Percentiles rank a stretch among this genome's conserved stretches.
Conservation (phyloP, 2,113 vertebrate genomes). For the Xenopus borealis region DNA sequence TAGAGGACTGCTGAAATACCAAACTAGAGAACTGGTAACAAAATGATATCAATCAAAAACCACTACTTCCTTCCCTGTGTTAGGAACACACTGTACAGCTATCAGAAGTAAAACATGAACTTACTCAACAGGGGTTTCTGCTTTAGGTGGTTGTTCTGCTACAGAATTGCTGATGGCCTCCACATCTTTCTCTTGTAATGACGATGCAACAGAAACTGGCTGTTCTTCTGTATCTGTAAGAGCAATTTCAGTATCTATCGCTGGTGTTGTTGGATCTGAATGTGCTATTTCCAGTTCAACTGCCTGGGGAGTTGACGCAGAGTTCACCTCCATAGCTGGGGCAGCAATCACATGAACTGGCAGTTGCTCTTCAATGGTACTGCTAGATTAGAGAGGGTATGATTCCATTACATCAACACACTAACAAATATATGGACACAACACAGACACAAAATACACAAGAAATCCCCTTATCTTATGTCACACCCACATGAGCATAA, state of each 20-base stretch:
- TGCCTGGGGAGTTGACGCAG: slow-evolving; percentile 44
- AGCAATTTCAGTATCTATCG: slow-evolving; percentile 58
- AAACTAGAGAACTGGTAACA: too few species aligned
- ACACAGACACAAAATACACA: too few species aligned
- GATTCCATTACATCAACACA: too few species aligned
- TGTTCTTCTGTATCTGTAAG: slow-evolving; percentile 60
- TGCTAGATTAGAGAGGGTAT: neutral
- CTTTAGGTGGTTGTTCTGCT: slow-evolving; percentile 64
- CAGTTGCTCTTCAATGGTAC: neutral
- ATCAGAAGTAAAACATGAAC: slow-evolving; percentile 31
- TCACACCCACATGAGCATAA: too few species aligned
- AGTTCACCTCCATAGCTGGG: neutral
- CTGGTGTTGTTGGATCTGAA: slow-evolving; percentile 51
- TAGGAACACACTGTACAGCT: too few species aligned
- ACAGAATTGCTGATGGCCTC: slow-evolving; percentile 52
- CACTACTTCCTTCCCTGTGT: neutral
- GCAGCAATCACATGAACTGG: neutral
- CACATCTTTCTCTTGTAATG: slow-evolving; percentile 56
- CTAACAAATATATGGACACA: too few species aligned
- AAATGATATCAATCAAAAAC: neutral
- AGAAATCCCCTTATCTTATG: too few species aligned
- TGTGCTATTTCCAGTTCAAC: slow-evolving; percentile 61
- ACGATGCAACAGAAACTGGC: slow-evolving; percentile 49
- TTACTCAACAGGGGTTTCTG: slow-evolving; percentile 67
- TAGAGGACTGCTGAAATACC: too few species aligned